These are phyloP conservation scores for Scolopax mira DNA, from an alignment of 2,113 vertebrate genomes.

Conservation along the genomic window DNA sequence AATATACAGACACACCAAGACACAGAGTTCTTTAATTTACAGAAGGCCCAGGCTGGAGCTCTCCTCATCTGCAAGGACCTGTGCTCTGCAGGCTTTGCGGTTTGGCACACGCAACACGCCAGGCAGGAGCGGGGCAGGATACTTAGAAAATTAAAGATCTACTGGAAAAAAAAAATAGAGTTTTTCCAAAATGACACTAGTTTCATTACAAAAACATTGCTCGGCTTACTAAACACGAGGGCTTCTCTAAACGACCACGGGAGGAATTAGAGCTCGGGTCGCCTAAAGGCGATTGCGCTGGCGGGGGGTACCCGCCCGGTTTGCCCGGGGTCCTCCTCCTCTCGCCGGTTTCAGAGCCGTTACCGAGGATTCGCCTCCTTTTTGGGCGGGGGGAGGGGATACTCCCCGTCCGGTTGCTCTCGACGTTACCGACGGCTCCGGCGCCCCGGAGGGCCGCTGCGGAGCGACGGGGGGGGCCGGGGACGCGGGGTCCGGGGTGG, in stretches of 20 bases:
- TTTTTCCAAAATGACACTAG: neutral
- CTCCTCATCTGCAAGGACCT: constrained; percentile 22
- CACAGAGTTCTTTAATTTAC: constrained; percentile 22
- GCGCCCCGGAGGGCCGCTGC: neutral
- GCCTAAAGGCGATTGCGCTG: constrained; percentile 73
- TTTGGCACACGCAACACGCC: neutral
- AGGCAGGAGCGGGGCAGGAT: neutral
- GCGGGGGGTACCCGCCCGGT: constrained; percentile 74
- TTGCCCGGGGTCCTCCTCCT: constrained; percentile 70
- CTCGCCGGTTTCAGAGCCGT: constrained; percentile 71
- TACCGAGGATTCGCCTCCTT: constrained; percentile 74
- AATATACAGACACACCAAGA: neutral
- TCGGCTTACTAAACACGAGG: neutral
- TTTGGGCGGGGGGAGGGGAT: neutral
- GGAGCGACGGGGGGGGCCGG: neutral
- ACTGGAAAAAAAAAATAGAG: accelerated
- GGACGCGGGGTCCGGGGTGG: too few relatives aligned
- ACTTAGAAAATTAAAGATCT: neutral
- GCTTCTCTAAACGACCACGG: neutral
- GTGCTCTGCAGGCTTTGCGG: neutral
- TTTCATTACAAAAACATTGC: neutral
- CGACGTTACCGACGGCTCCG: constrained; percentile 35
- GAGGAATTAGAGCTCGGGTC: constrained; percentile 24
- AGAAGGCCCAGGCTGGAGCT: neutral
- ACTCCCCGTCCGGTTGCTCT: constrained; percentile 3